Evolutionary conservation across 2,113 vertebrate species (phyloP).

Genomic region (Spheniscus mendiculus): DNA sequence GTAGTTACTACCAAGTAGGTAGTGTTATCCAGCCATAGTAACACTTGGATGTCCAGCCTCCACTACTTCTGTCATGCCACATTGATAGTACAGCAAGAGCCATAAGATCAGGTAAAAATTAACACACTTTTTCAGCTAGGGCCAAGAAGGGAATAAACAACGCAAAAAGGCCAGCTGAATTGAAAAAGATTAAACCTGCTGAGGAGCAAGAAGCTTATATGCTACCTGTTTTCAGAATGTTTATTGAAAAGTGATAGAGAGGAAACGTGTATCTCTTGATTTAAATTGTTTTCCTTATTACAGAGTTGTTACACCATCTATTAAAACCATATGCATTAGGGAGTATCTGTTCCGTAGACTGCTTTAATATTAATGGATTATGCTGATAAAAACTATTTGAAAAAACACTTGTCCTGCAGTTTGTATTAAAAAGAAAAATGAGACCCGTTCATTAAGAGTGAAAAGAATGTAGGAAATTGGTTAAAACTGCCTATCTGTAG

Average conservation of each 20-base stretch:
- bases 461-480: neutral
- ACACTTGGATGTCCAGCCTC: fast-evolving
- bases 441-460: neutral
- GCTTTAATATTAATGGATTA: neutral
- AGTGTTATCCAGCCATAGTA: neutral
- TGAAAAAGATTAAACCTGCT: neutral
- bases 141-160: neutral
- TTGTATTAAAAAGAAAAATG: neutral
- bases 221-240: neutral
- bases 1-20: neutral
- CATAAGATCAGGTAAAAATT: neutral
- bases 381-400: neutral
- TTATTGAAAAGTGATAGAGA: neutral
- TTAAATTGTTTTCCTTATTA: neutral
- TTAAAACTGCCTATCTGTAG: neutral
- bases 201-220: neutral
- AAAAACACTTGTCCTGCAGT: neutral
- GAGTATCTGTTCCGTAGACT: neutral
- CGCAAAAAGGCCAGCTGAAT: neutral
- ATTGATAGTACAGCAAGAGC: neutral
- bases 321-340: neutral
- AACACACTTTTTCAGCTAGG: neutral
- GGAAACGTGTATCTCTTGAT: neutral
- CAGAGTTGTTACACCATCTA: neutral
- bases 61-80: neutral